A percentile compares a stretch with the other conserved stretches of the same genome.
Conservation (phyloP, 2,888 invertebrate genomes). For the Hydraecia micacea region DNA sequence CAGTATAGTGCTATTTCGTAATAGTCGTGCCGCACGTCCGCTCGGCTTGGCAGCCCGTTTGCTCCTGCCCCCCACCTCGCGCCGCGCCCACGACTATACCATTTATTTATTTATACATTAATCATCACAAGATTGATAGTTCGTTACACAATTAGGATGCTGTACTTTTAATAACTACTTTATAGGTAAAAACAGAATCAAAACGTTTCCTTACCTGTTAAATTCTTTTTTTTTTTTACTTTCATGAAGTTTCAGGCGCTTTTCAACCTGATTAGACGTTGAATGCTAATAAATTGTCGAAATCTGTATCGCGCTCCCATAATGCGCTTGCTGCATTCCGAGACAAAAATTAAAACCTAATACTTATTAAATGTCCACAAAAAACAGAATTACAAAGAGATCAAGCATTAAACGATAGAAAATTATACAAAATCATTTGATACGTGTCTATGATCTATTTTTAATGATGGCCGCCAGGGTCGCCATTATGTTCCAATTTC, state of each 20-base stretch:
- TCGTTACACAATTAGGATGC: no score
- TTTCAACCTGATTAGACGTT: not conserved
- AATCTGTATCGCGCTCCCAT: not conserved
- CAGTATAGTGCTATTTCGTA: no score
- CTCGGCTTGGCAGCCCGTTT: no score
- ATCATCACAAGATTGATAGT: no score
- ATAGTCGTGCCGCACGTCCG: no score
- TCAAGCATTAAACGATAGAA: conserved; percentile 74
- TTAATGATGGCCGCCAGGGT: conserved; percentile 85
- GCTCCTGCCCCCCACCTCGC: no score
- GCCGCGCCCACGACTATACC: no score
- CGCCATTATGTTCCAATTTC: conserved; percentile 82
- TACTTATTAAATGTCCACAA: conserved; percentile 48
- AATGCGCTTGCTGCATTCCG: conserved; percentile 36
- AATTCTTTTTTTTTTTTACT: not conserved
- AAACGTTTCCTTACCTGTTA: no score
- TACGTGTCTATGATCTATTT: conserved; percentile 85
- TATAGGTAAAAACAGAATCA: no score
- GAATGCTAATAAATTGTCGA: not conserved
- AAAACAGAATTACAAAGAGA: conserved; percentile 74
- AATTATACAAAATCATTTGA: conserved; percentile 78
- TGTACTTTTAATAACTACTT: no score
- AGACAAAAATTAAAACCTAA: conserved; percentile 42
- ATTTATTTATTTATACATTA: no score
- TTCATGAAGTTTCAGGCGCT: not conserved